A percentile compares a stretch with the other conserved stretches of the same genome.
Evolutionary conservation across 1,140 invertebrate genomes (phyloP).

Genomic region (Heliconius hewitsoni): DNA sequence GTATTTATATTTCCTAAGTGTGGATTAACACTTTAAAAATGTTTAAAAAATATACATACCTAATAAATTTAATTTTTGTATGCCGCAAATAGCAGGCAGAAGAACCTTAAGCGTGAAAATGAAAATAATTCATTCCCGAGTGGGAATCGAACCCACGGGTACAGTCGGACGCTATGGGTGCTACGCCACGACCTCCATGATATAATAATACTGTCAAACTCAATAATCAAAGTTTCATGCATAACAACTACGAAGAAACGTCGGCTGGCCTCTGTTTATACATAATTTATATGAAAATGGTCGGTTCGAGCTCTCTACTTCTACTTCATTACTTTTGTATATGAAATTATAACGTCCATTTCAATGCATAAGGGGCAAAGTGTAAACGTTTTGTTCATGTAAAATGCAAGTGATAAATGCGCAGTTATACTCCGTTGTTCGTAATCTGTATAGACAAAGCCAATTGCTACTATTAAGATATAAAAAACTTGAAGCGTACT

Average conservation of each 20-base stretch:
- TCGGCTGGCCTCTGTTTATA: conserved; percentile 17
- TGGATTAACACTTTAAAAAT: too few relatives aligned
- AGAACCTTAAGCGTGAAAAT: too few relatives aligned
- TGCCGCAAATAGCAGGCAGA: too few relatives aligned
- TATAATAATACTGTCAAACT: not conserved
- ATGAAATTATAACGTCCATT: conserved; percentile 24
- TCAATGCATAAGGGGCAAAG: conserved; percentile 18
- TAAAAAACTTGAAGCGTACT: not conserved
- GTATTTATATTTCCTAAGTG: too few relatives aligned
- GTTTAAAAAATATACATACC: too few relatives aligned
- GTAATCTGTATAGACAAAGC: not conserved
- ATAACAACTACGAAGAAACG: conserved; percentile 15
- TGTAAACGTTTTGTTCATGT: conserved; percentile 23
- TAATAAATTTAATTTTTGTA: too few relatives aligned
- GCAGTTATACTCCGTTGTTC: not conserved
- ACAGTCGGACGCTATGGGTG: not conserved
- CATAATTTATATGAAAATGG: conserved; percentile 44
- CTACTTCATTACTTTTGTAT: conserved; percentile 25
- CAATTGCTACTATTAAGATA: not conserved
- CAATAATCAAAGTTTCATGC: conserved; percentile 7
- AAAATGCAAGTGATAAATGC: conserved; percentile 14
- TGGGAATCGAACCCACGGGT: not conserved
- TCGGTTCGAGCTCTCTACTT: conserved; percentile 26
- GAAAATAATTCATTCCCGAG: not conserved
- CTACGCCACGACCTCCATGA: not conserved